Evolutionary conservation across 2,797 vertebrate genomes (phyloP).

Genomic region (Sebastes glaucus): DNA sequence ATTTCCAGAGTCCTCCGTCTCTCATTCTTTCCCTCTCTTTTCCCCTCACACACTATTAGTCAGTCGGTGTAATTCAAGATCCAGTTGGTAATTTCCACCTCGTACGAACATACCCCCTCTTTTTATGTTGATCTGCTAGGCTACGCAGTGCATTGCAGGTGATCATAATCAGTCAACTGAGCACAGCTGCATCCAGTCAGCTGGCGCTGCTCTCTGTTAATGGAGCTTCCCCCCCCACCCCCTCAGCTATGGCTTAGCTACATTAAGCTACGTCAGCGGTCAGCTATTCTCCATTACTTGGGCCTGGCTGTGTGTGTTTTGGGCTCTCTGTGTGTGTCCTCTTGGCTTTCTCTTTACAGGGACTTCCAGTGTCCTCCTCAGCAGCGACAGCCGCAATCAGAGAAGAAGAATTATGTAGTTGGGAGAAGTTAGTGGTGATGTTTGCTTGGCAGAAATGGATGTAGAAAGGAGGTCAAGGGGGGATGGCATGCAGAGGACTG

Average conservation of each 20-base stretch:
- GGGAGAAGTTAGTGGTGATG: background rate
- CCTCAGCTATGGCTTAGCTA: slow-evolving; percentile 46
- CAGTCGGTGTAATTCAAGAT: slow-evolving; percentile 6
- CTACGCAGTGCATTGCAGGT: slow-evolving; percentile 30
- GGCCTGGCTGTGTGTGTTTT: slow-evolving; percentile 25
- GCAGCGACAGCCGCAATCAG: slow-evolving; percentile 22
- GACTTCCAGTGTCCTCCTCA: slow-evolving; percentile 15
- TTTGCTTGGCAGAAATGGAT: slow-evolving; percentile 8
- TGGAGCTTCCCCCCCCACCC: slow-evolving; percentile 5
- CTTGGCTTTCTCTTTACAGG: slow-evolving; percentile 13
- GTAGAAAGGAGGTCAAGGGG: background rate
- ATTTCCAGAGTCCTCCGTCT: slow-evolving; percentile 11
- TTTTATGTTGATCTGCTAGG: background rate
- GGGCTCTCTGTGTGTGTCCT: slow-evolving; percentile 6
- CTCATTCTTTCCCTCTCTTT: background rate
- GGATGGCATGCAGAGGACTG: background rate
- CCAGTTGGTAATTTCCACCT: slow-evolving; percentile 7
- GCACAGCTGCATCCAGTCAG: slow-evolving; percentile 70
- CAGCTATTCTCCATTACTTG: slow-evolving; percentile 54
- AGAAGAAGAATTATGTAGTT: slow-evolving; percentile 1
- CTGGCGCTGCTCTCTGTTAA: slow-evolving; percentile 40
- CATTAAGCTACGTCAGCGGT: slow-evolving; percentile 62
- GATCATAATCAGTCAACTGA: slow-evolving; percentile 57
- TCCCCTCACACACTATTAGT: slow-evolving; percentile 7
- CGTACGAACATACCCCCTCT: background rate